Evolutionary conservation across 2,113 vertebrate species (phyloP), one percentile per base, ranked within the genome.

Genomic region (Sialia sialis): DNA sequence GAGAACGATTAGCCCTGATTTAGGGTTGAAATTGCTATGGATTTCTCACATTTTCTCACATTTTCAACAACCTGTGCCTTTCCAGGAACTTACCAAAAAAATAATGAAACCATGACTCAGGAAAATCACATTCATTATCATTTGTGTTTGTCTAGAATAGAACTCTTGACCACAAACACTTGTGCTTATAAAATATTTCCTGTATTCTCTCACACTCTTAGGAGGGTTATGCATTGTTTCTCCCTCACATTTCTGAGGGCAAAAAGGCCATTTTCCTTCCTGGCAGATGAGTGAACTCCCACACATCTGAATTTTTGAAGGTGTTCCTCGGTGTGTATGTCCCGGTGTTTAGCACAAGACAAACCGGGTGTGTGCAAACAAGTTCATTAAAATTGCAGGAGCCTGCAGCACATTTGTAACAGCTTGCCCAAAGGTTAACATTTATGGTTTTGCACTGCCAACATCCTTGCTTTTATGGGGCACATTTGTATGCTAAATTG

Each of bases 401-500:
- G 95, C 96, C 96, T 96, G 95, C 97, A 96, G 95, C 97, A 93
- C 94, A 96, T 97, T 97, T 96, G 95, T 98, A 98, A 98, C 97
- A 98, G 96, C 97, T 97, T 97, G 97, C 97, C 98, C 69, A 66
- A 97, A 98, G 97, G 97, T 97, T 98, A 98, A 93, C 96, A 96
- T 97, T 98, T 97, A 98, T 95, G 96, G 96, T 96, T 97, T 96
- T 96, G 84, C 96, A 96, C 81, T 96, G 96, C 95, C 96, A 97
- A 97, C 97, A 97, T 97, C 93, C 95, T 95, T 92, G 92, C 78
- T 97, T 98, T 98, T 98, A 98, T 98, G 95, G 94, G 91, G 94
- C 80, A 97, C 96, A 97, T 98, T 98, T 98, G 97, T 97, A 97
- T 98, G 97, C 95, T 98, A 98, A 98, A 98, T 98, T 97, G 96